A percentile compares a stretch with the other conserved stretches of the same genome.
Evolutionary conservation across 53 echinoderm and acorn worm genomes (phyloP).

Genomic region (Actinopyga echinites): DNA sequence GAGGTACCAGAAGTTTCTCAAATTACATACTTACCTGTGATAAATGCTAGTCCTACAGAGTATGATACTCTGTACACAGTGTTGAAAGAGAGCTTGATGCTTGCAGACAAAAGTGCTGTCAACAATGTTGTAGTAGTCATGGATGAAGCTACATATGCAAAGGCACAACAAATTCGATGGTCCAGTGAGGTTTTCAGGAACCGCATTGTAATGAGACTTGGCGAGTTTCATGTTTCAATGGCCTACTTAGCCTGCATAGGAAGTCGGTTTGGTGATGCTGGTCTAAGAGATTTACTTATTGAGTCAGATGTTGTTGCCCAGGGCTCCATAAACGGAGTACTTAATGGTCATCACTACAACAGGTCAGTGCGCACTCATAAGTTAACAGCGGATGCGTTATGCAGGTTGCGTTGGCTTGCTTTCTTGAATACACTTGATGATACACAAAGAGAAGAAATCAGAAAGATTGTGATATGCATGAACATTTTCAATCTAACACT

Average conservation of each 20-base stretch:
- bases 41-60: conserved; percentile 65
- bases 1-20: conserved; percentile 32
- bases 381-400: conserved; percentile 40
- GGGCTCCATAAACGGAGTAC: conserved; percentile 48
- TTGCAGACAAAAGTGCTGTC: conserved; percentile 42
- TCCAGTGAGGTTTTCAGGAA: conserved; percentile 41
- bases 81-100: conserved; percentile 42
- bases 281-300: conserved; percentile 46
- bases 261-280: conserved; percentile 55
- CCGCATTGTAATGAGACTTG: conserved; percentile 52
- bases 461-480: not conserved
- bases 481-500: not conserved
- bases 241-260: conserved; percentile 56
- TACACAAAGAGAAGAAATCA: not conserved
- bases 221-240: conserved; percentile 61
- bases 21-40: conserved; percentile 63
- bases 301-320: conserved; percentile 60
- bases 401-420: conserved; percentile 44
- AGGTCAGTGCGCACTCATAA: conserved; percentile 52
- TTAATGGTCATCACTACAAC: conserved; percentile 55
- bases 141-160: conserved; percentile 69
- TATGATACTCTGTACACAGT: conserved; percentile 62
- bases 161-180: conserved; percentile 61
- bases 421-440: not conserved
- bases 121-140: conserved; percentile 52